Evolutionary conservation across 2,797 vertebrate genomes (phyloP).

Genomic region (Sebastes itinus): DNA sequence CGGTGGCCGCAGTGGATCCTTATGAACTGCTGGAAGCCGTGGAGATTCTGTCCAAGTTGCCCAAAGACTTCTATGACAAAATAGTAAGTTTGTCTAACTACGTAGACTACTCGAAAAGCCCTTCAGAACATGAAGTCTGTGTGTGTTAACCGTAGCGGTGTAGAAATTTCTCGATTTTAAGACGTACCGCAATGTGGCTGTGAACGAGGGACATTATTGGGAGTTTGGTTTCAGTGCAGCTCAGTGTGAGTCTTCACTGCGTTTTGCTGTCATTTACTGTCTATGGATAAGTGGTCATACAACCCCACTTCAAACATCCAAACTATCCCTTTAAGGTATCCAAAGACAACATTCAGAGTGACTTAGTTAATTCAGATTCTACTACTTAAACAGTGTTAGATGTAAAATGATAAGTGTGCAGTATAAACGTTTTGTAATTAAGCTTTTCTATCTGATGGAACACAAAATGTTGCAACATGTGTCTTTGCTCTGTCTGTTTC

Average conservation of each 20-base stretch:
- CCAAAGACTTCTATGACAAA: slow-evolving; percentile 99
- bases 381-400: not conserved
- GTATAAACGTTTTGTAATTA: not conserved
- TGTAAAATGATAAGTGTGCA: not conserved
- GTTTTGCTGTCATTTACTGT: too few species aligned
- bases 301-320: not conserved
- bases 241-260: too few species aligned
- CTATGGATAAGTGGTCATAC: not conserved
- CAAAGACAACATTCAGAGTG: not conserved
- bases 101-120: not conserved
- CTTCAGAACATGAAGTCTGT: not conserved
- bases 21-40: slow-evolving; percentile 96
- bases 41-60: slow-evolving; percentile 95
- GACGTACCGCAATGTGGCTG: too few species aligned
- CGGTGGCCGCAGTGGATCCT: slow-evolving; percentile 86
- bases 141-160: not conserved
- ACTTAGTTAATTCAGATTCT: not conserved
- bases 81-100: slow-evolving; percentile 84
- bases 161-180: too few species aligned
- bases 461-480: not conserved
- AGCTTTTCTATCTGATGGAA: not conserved
- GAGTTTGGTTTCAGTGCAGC: too few species aligned
- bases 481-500: slow-evolving; percentile 15
- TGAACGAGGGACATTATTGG: too few species aligned
- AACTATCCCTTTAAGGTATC: not conserved